Evolutionary conservation across 2,888 invertebrate species (phyloP).

Genomic region (Argyresthia albistria): DNA sequence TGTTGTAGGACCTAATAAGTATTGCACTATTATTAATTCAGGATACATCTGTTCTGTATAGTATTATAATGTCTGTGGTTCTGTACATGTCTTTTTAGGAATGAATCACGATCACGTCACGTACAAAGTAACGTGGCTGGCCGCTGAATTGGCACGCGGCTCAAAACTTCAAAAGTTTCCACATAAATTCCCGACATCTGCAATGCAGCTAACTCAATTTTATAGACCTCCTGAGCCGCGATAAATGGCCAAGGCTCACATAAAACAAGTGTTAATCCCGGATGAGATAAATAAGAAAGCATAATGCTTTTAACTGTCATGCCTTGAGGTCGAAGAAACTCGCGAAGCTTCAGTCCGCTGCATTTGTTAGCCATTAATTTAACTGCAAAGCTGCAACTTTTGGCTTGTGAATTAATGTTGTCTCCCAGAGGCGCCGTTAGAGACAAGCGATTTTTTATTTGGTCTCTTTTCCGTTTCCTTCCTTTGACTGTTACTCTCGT

Average conservation of each 20-base stretch:
- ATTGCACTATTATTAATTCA: too few species aligned
- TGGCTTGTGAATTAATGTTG: conserved; percentile 1
- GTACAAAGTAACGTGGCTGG: too few species aligned
- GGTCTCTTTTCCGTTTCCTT: too few species aligned
- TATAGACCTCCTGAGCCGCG: conserved; percentile 15
- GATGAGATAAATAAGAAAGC: conserved; percentile 26
- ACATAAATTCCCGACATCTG: conserved; percentile 14
- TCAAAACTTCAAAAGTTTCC: too few species aligned
- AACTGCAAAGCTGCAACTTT: conserved; percentile 11
- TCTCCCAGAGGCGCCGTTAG: not conserved
- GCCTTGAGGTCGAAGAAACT: conserved; percentile 2
- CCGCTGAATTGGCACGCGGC: too few species aligned
- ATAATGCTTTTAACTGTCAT: conserved; percentile 24
- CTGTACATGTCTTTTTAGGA: too few species aligned
- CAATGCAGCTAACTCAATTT: conserved; percentile 29
- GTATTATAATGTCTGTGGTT: too few species aligned
- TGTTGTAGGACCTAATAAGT: too few species aligned
- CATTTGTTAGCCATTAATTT: conserved; percentile 26
- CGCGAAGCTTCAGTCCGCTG: conserved; percentile 9
- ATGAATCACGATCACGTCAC: too few species aligned
- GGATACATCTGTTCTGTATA: too few species aligned
- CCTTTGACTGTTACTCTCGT: too few species aligned
- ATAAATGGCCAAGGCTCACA: conserved; percentile 20
- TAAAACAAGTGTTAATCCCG: conserved; percentile 25
- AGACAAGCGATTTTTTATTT: not conserved